Percentiles rank a stretch among this genome's conserved stretches.
These are phyloP conservation scores for Mercenaria mercenaria DNA, from an alignment of 1,140 invertebrate genomes.

Conservation along the genomic window DNA sequence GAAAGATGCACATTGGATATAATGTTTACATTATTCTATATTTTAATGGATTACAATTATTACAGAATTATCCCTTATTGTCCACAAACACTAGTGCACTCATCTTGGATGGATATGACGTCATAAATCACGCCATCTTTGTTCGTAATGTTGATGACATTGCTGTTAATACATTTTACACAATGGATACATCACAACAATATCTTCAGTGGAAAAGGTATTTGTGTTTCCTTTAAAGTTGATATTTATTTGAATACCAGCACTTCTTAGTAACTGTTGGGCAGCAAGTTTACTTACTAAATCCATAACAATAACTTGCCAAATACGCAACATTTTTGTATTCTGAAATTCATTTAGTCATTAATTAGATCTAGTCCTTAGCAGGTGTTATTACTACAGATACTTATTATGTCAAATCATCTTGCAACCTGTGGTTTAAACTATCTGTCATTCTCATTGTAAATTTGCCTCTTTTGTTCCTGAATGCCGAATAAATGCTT, in stretches of 20 bases:
- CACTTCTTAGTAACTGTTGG: background rate
- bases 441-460: too few relatives aligned
- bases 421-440: too few relatives aligned
- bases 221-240: background rate
- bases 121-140: constrained; percentile 46
- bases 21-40: too few relatives aligned
- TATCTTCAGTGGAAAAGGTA: constrained; percentile 9
- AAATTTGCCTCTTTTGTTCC: too few relatives aligned
- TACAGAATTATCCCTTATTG: constrained; percentile 4
- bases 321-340: background rate
- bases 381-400: too few relatives aligned
- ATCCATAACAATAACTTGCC: too few relatives aligned
- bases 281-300: background rate
- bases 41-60: background rate
- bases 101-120: constrained; percentile 70
- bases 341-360: background rate
- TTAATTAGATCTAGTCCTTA: background rate
- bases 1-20: too few relatives aligned
- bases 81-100: background rate
- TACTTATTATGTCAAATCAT: too few relatives aligned
- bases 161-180: constrained; percentile 47
- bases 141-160: constrained; percentile 59
- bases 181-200: background rate
- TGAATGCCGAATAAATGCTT: too few relatives aligned
- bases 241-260: background rate